Conservation (phyloP, 2,888 invertebrate species). For the Lomographa bimaculata region DNA sequence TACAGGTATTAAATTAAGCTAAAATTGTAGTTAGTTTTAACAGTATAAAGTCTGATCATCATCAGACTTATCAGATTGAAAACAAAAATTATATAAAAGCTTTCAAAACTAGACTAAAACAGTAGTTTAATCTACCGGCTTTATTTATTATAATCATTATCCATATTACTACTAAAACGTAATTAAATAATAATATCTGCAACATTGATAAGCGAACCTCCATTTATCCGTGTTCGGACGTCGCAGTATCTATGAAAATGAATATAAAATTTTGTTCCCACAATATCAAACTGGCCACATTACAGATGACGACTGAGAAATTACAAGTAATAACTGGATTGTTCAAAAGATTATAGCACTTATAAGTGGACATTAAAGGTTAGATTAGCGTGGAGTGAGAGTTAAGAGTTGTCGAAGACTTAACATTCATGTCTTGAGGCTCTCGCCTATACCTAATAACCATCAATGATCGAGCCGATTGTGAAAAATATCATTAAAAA, state of each 20-base stretch:
- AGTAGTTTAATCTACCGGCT: too few species aligned
- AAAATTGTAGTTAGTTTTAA: too few species aligned
- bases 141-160: too few species aligned
- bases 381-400: slow-evolving; percentile 40
- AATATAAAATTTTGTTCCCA: slow-evolving; percentile 29
- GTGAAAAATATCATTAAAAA: slow-evolving; percentile 85
- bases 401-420: slow-evolving; percentile 46
- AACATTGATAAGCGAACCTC: too few species aligned
- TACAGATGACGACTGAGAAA: slow-evolving; percentile 35
- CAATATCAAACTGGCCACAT: slow-evolving; percentile 28
- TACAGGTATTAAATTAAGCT: too few species aligned
- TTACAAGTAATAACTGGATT: slow-evolving; percentile 42
- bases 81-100: too few species aligned
- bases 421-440: slow-evolving; percentile 67
- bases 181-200: too few species aligned
- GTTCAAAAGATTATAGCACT: slow-evolving; percentile 37
- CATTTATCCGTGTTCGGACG: too few species aligned
- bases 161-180: too few species aligned
- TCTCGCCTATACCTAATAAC: slow-evolving; percentile 79
- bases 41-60: too few species aligned
- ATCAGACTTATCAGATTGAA: too few species aligned
- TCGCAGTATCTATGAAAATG: neutral
- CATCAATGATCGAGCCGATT: slow-evolving; percentile 81
- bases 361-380: slow-evolving; percentile 37
- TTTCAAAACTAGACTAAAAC: too few species aligned